These are phyloP conservation scores for Coturnix japonica DNA, from an alignment of 2,113 vertebrate species.

Conservation along the genomic window DNA sequence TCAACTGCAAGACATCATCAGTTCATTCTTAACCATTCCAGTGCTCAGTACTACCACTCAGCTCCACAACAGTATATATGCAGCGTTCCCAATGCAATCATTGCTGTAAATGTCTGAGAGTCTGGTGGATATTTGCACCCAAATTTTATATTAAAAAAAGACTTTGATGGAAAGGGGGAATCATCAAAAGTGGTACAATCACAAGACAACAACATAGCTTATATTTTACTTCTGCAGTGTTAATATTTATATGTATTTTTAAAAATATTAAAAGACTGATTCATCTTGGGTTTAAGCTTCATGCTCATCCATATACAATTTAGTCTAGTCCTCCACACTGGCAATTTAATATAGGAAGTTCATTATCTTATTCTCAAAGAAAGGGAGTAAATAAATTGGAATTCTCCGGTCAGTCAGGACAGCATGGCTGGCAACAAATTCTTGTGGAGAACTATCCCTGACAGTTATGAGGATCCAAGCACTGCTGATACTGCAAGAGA, in stretches of 20 bases:
- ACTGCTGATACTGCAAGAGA: neutral
- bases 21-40: neutral
- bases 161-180: neutral
- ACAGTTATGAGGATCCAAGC: neutral
- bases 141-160: neutral
- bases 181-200: neutral
- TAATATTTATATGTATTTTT: neutral
- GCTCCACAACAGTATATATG: neutral
- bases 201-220: neutral
- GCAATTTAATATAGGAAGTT: neutral
- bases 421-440: neutral
- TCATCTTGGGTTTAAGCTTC: neutral
- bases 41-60: neutral
- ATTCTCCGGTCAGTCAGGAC: neutral
- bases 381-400: neutral
- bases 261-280: neutral
- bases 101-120: neutral
- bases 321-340: neutral
- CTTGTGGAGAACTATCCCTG: accelerated
- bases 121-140: neutral
- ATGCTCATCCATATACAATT: neutral
- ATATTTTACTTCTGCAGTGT: neutral
- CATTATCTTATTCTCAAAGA: neutral
- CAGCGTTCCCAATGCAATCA: neutral
- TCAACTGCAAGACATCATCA: neutral